Conservation (phyloP, 2,113 vertebrate species). For the Pseudonaja textilis region DNA sequence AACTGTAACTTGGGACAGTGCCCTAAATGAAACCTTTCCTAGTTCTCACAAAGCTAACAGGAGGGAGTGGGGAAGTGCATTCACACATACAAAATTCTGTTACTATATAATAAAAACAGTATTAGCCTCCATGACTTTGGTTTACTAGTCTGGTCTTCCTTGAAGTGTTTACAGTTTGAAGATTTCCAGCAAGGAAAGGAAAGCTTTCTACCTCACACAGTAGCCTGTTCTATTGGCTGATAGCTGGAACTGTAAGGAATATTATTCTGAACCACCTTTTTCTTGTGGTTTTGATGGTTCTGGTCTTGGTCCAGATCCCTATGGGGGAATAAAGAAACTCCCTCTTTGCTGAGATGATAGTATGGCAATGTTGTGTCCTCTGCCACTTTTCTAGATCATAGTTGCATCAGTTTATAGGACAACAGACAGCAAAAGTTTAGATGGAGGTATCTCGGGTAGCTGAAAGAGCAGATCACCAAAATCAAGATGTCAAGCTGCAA, state of each 20-base stretch:
- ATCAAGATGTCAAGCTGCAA: not conserved
- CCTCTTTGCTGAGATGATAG: not conserved
- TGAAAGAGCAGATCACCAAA: not conserved
- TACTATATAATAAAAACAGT: not conserved
- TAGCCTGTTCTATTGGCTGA: not conserved
- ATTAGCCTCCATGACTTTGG: not conserved
- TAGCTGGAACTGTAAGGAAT: not conserved
- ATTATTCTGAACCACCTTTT: not conserved
- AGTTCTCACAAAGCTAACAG: not conserved
- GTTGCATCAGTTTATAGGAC: not conserved
- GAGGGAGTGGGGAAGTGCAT: not conserved
- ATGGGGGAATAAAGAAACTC: not conserved
- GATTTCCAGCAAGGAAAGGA: not conserved
- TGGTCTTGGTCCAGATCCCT: not conserved
- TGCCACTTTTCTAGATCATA: not conserved
- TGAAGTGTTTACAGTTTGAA: not conserved
- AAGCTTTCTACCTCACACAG: not conserved
- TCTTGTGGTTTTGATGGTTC: not conserved
- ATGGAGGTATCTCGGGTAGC: not conserved
- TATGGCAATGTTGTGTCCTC: not conserved
- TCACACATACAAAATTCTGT: not conserved
- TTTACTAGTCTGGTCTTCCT: not conserved
- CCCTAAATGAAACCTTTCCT: not conserved
- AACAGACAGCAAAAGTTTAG: not conserved
- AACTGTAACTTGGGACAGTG: not conserved